A percentile compares a stretch with the other conserved stretches of the same genome.
Conservation (phyloP, 2,113 vertebrate species). For the Sakesphorus luctuosus region DNA sequence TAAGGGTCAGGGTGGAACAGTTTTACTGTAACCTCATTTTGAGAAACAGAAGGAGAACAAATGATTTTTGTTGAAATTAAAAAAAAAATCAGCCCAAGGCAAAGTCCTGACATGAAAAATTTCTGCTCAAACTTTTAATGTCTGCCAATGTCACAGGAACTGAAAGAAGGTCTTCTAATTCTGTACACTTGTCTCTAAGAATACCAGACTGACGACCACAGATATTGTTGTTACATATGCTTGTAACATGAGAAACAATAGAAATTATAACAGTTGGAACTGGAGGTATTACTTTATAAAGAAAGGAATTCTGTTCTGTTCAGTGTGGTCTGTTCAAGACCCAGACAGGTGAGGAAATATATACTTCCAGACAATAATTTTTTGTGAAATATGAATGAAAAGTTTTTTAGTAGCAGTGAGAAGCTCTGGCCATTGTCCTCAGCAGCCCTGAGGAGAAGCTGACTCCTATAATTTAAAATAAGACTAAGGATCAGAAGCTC, state of each 20-base stretch:
- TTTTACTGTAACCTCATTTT: not conserved
- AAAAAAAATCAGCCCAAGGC: not conserved
- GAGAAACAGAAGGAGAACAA: not conserved
- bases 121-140: not conserved
- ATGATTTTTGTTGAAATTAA: not conserved
- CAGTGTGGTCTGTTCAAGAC: not conserved
- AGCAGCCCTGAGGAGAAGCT: not conserved
- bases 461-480: not conserved
- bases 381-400: not conserved
- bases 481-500: not conserved
- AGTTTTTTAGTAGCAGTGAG: not conserved
- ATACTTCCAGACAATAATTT: not conserved
- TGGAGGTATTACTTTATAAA: not conserved
- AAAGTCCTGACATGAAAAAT: slow-evolving; percentile 29
- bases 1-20: not conserved
- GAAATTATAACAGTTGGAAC: not conserved
- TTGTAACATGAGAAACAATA: not conserved
- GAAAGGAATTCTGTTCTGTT: not conserved
- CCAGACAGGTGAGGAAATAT: not conserved
- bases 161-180: not conserved
- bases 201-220: not conserved
- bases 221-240: not conserved
- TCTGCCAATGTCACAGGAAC: not conserved
- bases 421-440: not conserved
- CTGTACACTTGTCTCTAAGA: not conserved